These are phyloP conservation scores for Octodonta nipae DNA, from an alignment of 2,888 invertebrate species.

Conservation along the genomic window DNA sequence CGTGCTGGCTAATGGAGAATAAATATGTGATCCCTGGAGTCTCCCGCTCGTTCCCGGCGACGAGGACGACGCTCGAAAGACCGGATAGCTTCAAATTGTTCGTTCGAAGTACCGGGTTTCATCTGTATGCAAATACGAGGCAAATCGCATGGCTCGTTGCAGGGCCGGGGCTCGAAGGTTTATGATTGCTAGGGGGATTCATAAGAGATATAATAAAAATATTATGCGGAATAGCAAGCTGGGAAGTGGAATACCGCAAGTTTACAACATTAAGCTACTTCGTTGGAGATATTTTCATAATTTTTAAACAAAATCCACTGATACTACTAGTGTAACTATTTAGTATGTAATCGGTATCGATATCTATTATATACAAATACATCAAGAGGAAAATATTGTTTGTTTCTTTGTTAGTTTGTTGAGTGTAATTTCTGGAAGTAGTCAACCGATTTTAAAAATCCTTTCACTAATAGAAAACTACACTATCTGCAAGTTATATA, in stretches of 20 bases:
- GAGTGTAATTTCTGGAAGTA: no score
- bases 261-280: not conserved
- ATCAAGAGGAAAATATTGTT: no score
- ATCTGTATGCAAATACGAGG: conserved; percentile 20
- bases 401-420: no score
- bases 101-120: conserved; percentile 12
- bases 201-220: not conserved
- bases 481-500: no score
- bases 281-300: not conserved
- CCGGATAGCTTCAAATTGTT: not conserved
- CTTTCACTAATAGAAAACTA: no score
- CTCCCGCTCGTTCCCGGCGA: conserved; percentile 7
- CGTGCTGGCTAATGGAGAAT: conserved; percentile 10
- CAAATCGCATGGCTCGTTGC: conserved; percentile 13
- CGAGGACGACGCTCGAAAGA: conserved; percentile 1
- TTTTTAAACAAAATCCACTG: not conserved
- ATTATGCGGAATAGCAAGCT: no score
- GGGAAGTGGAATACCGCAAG: no score
- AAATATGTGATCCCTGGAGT: conserved; percentile 10
- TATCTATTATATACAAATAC: no score
- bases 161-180: conserved; percentile 5
- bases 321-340: not conserved
- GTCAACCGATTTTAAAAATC: no score
- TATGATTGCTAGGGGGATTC: not conserved
- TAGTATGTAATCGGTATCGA: not conserved